Evolutionary conservation across 2,113 vertebrate species (phyloP).

Genomic region (Herpailurus yagouaroundi): DNA sequence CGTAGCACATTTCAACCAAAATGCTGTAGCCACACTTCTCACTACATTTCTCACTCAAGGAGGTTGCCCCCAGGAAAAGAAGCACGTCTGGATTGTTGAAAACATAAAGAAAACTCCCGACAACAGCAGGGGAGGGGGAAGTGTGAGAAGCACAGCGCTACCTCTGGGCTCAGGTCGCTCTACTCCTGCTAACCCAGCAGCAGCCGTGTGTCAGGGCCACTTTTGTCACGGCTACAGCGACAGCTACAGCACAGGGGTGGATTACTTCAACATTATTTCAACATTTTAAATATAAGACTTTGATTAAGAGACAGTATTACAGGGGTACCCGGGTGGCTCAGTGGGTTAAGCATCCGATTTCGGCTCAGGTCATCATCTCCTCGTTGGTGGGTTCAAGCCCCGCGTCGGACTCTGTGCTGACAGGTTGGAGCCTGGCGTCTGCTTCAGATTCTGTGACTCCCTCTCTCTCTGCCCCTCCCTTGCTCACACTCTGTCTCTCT

Average conservation of each 20-base stretch:
- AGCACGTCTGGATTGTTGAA: background rate
- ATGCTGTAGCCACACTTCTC: background rate
- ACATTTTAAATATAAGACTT: slow-evolving; percentile 23
- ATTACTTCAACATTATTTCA: background rate
- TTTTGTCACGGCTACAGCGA: background rate
- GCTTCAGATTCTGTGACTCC: no score
- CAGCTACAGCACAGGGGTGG: background rate
- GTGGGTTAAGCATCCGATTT: no score
- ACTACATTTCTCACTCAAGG: background rate
- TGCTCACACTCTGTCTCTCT: no score
- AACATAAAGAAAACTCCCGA: background rate
- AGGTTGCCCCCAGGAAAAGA: background rate
- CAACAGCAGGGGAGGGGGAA: background rate
- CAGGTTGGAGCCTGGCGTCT: no score
- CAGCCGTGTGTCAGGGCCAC: background rate
- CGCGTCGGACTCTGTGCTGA: no score
- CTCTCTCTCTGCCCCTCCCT: no score
- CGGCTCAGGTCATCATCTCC: no score
- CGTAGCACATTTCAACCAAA: background rate
- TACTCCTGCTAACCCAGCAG: background rate
- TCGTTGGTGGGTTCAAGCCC: no score
- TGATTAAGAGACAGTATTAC: background rate
- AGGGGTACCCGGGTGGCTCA: no score
- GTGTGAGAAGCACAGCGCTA: background rate
- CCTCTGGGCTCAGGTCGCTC: background rate